phyloP scores from a whole-genome alignment of 2,888 invertebrate genomes.

The Drosophila prolongata region DNA sequence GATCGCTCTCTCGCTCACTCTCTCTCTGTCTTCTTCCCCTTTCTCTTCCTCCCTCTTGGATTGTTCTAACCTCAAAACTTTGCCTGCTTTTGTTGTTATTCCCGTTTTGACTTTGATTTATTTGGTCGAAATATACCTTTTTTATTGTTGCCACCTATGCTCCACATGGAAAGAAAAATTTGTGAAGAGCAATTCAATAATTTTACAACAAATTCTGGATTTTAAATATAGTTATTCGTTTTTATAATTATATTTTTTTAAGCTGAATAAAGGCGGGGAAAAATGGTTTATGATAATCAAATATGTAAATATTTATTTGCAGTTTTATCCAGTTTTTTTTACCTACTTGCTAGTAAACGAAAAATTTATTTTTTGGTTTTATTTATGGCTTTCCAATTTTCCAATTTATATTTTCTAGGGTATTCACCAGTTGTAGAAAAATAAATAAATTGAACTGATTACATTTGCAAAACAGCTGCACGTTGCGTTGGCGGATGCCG shows the following conservation, averaged over 20 bases:
- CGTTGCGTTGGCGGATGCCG: conserved; percentile 71
- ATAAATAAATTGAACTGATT: conserved; percentile 16
- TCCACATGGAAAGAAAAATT: conserved; percentile 21
- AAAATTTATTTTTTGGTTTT: no score
- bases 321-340: no score
- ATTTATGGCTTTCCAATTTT: conserved; percentile 16
- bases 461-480: conserved; percentile 57
- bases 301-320: no score
- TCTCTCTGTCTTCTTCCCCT: conserved; percentile 20
- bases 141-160: conserved; percentile 42
- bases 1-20: conserved; percentile 24
- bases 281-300: no score
- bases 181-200: no score
- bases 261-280: no score
- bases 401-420: neutral
- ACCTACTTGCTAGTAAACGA: no score
- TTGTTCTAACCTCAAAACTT: conserved; percentile 71
- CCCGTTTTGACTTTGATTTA: conserved; percentile 62
- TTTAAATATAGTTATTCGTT: no score
- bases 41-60: conserved; percentile 5
- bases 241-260: no score
- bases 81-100: conserved; percentile 42
- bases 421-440: conserved; percentile 2
- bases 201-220: no score
- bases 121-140: conserved; percentile 60